Conservation (phyloP, 2,888 invertebrate species). For the Ochropleura plecta region DNA sequence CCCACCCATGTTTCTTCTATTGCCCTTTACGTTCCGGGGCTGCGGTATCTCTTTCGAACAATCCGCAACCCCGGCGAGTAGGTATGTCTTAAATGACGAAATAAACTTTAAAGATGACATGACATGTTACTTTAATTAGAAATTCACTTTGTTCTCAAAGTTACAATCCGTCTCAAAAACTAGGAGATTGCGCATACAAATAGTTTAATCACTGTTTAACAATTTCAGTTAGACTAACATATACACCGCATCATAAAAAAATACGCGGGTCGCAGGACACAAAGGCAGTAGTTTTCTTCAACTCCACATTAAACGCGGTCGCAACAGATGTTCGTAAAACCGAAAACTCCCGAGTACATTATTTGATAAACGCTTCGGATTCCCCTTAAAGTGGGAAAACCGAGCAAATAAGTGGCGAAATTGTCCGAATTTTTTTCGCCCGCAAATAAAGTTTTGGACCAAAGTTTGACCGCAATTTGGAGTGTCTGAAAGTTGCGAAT, state of each 20-base stretch:
- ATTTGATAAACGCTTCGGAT: constrained; percentile 50
- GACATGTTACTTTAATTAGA: background rate
- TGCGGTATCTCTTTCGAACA: too few relatives aligned
- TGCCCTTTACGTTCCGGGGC: too few relatives aligned
- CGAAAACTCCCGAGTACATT: constrained; percentile 43
- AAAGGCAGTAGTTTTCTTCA: constrained; percentile 37
- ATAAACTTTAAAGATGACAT: background rate
- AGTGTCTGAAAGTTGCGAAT: constrained; percentile 40
- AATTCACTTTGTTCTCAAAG: background rate
- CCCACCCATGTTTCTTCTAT: too few relatives aligned
- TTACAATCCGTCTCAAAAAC: background rate
- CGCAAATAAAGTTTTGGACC: constrained; percentile 37
- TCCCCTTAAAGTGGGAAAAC: constrained; percentile 34
- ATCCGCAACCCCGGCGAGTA: too few relatives aligned
- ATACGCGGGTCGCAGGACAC: background rate
- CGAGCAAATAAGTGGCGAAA: constrained; percentile 49
- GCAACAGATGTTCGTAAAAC: constrained; percentile 44
- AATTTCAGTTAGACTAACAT: constrained; percentile 21
- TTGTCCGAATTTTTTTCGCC: constrained; percentile 43
- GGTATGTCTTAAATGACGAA: background rate
- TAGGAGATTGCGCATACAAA: constrained; percentile 6
- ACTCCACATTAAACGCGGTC: constrained; percentile 36
- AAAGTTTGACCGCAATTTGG: constrained; percentile 51
- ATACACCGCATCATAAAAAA: background rate
- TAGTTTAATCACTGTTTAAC: background rate